A percentile compares a stretch with the other conserved stretches of the same genome.
Evolutionary conservation across 2,888 invertebrate species (phyloP).

Genomic region (Pristionchus mayeri): DNA sequence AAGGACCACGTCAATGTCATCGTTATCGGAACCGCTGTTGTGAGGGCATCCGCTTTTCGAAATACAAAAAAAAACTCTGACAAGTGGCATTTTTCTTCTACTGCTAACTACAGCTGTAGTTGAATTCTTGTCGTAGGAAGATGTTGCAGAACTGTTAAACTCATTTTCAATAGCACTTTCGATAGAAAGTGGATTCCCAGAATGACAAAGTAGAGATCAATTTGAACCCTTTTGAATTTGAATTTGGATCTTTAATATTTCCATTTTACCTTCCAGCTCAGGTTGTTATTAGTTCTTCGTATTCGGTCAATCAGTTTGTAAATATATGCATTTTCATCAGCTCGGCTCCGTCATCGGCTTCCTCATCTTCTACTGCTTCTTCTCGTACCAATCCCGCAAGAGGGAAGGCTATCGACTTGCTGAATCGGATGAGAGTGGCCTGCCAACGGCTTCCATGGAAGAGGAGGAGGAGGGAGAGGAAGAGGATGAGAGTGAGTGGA

Average conservation of each 20-base stretch:
- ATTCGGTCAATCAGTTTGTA: no score
- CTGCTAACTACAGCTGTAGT: not conserved
- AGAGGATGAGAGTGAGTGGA: not conserved
- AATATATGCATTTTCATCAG: no score
- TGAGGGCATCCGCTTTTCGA: not conserved
- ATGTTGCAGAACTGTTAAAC: not conserved
- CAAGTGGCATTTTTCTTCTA: not conserved
- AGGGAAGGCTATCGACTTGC: not conserved
- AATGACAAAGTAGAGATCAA: no score
- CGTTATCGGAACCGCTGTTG: constrained; percentile 29
- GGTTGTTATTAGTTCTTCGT: no score
- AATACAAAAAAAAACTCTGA: no score
- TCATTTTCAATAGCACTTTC: no score
- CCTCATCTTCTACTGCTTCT: constrained; percentile 45
- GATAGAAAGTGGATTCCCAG: no score
- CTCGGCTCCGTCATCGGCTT: constrained; percentile 11
- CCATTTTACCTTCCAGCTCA: no score
- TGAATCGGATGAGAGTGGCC: not conserved
- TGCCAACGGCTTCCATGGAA: not conserved
- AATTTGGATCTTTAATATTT: no score
- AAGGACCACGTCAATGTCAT: constrained; percentile 15
- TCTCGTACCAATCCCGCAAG: not conserved
- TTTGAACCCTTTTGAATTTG: no score
- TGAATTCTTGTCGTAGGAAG: not conserved
- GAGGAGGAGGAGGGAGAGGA: constrained; percentile 28